Percentiles rank a stretch among this genome's conserved stretches.
These are phyloP conservation scores for Andrena marginata DNA, from an alignment of 2,888 invertebrate species.

Conservation along the genomic window DNA sequence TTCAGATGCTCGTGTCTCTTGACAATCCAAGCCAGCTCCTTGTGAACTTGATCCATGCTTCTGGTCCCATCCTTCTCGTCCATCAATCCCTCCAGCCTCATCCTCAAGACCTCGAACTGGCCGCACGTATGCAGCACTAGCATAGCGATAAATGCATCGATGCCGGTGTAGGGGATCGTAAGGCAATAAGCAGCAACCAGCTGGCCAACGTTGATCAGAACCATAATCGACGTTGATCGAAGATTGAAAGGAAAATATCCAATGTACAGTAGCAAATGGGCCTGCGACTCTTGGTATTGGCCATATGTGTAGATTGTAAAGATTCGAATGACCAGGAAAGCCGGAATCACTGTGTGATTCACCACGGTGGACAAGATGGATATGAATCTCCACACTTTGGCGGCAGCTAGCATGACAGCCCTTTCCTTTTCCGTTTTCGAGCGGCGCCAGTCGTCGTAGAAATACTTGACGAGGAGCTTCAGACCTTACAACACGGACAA, in stretches of 20 bases:
- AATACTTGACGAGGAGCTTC: neutral
- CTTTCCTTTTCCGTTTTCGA: neutral
- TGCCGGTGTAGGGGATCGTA: neutral
- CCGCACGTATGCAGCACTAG: neutral
- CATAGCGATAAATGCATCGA: neutral
- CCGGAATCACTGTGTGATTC: neutral
- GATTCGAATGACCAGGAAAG: neutral
- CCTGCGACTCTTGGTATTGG: neutral
- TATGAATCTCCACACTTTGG: neutral
- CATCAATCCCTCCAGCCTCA: neutral
- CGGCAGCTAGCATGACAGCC: neutral
- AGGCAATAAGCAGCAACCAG: neutral
- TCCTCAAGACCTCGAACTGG: neutral
- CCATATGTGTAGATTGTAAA: neutral
- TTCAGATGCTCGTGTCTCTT: neutral
- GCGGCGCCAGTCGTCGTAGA: neutral
- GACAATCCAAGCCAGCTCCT: neutral
- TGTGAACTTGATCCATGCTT: neutral
- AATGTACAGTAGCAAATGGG: neutral
- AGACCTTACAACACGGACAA: neutral
- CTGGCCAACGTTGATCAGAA: neutral
- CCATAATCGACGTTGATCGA: neutral
- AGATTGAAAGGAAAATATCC: neutral
- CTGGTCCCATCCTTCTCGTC: neutral
- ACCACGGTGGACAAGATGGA: neutral